Base-by-base conservation (phyloP, 2,113 vertebrate species). In the Daphoenositta chrysoptera region DNA sequence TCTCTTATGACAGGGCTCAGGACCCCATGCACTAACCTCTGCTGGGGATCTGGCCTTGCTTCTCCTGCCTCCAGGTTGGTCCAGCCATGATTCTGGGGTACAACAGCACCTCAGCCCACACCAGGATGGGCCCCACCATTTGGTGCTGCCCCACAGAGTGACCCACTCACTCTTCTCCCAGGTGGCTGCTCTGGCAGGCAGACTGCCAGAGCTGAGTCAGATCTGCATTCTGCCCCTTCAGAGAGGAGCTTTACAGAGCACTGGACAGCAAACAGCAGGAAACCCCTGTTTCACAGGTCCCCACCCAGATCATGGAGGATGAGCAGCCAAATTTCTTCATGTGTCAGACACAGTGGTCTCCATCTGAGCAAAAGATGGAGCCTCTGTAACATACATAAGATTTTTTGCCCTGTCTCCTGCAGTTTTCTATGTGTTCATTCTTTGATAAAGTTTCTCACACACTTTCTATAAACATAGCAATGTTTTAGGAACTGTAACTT, bases 121-220 rank as follows among this genome's bases (percentile, higher is more conserved):
- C n/a, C 24, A 80, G 33, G 33, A 51, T 19, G 24, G 31, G 23
- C 9, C 15, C 27, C 8, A 6, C 13, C 44, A 19, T 80, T 86
- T 60, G 33, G 11, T 60, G 57, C 8, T 82, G 37, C 21, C 47
- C 19, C 39, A 51, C 15, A 56, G 56, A 90, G 33, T n/a, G 37
- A 57, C 26, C 24, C 37, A 51, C 4, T n/a, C 6, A 4, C 37
- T 66, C 45, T 45, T 56, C 45, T 90, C 40, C 40, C 9, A 2
- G 1, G 1, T 39, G 53, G 35, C 31, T 40, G 14, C 24, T 51
- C 61, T 63, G 47, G 42, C 7, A 87, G 54, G 31, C 27, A 87
- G 53, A 53, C 40, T 54, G 26, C 14, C 8, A 15, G 19, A 79
- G 35, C 57, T 0, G 0, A 63, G 42, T 21, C 2, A 1, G 37